phyloP scores from a whole-genome alignment of 2,888 invertebrate genomes.

The Scrobipalpa atriplicella region DNA sequence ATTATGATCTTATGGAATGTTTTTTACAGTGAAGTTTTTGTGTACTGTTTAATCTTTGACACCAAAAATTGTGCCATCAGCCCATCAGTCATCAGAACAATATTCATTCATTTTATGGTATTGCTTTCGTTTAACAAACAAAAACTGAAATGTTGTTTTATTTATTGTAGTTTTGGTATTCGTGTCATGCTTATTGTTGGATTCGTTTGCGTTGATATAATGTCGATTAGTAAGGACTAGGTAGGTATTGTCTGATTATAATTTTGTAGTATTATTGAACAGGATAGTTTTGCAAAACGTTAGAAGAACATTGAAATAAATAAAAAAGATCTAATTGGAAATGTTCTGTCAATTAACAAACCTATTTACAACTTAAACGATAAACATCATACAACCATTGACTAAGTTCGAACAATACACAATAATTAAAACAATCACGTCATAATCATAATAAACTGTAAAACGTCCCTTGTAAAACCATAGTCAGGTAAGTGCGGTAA shows the following conservation, averaged over 20 bases:
- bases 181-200: background rate
- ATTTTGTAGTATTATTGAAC: too few relatives aligned
- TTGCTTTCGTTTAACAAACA: constrained; percentile 43
- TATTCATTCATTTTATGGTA: constrained; percentile 46
- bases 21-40: background rate
- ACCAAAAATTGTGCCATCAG: constrained; percentile 39
- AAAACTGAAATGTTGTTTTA: constrained; percentile 31
- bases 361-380: background rate
- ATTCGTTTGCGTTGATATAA: background rate
- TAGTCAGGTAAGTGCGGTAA: constrained; percentile 64
- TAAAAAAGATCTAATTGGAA: too few relatives aligned
- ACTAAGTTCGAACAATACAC: constrained; percentile 54
- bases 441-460: constrained; percentile 64
- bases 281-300: too few relatives aligned
- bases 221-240: background rate
- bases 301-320: too few relatives aligned
- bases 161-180: background rate
- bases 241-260: too few relatives aligned
- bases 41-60: constrained; percentile 43
- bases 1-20: background rate
- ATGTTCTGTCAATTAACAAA: background rate
- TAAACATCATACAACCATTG: constrained; percentile 44
- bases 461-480: constrained; percentile 47
- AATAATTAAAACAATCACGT: constrained; percentile 55
- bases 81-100: constrained; percentile 39